Evolutionary conservation across 2,797 vertebrate species (phyloP).

Genomic region (Falco berigora): DNA sequence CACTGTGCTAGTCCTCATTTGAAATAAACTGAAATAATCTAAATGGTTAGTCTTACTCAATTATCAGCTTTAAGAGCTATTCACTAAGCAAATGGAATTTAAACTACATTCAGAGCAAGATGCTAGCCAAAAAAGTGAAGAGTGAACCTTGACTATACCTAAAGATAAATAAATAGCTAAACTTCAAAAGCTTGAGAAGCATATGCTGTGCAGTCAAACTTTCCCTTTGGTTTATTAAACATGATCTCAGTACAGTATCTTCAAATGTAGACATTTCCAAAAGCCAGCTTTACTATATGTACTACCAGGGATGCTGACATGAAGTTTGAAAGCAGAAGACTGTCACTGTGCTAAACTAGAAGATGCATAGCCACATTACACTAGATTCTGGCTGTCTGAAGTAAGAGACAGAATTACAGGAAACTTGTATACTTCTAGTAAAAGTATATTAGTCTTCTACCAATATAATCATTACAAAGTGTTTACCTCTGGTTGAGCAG

Average conservation of each 20-base stretch:
- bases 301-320: background rate
- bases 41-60: background rate
- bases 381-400: background rate
- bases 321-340: background rate
- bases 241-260: background rate
- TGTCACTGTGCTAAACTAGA: background rate
- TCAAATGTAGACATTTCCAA: background rate
- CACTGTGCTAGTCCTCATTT: background rate
- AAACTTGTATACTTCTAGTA: background rate
- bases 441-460: background rate
- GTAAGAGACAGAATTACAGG: background rate
- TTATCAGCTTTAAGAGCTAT: background rate
- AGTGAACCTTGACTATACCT: background rate
- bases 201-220: background rate
- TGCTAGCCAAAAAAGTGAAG: background rate
- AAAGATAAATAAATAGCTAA: background rate
- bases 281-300: background rate
- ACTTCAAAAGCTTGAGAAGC: background rate
- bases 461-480: background rate
- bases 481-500: constrained; percentile 88
- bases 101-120: background rate
- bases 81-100: background rate
- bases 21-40: background rate
- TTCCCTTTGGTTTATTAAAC: background rate
- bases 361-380: background rate